Conservation (phyloP, 2,113 vertebrate genomes). For the Hippoglossus stenolepis region DNA sequence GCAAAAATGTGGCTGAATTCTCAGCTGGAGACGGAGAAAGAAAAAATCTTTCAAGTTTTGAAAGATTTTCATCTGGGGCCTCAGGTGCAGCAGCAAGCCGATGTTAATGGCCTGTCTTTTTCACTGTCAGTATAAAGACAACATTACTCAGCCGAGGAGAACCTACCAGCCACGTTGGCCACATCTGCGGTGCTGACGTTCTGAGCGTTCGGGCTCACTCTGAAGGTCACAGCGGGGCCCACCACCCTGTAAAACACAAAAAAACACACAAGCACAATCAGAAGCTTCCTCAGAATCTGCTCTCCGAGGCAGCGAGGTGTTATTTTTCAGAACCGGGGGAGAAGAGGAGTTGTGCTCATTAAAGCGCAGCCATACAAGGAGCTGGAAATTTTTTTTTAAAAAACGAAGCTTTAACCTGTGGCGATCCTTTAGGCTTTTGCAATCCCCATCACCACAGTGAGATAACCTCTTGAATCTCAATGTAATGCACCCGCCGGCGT, state of each 20-base stretch:
- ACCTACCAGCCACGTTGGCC: constrained; percentile 88
- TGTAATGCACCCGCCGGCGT: no score
- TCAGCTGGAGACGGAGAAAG: no score
- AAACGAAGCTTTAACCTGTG: constrained; percentile 47
- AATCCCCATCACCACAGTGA: no score
- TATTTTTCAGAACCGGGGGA: not conserved
- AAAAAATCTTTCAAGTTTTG: constrained; percentile 28
- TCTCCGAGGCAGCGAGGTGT: constrained; percentile 10
- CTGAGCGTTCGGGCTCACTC: constrained; percentile 84
- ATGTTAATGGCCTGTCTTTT: constrained; percentile 39
- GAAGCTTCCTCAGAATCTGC: constrained; percentile 17
- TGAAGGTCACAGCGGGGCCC: constrained; percentile 95
- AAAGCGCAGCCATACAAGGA: constrained; percentile 28
- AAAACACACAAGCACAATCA: constrained; percentile 28
- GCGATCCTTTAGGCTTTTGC: constrained; percentile 51
- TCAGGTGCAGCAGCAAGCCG: constrained; percentile 54
- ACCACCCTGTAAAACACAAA: constrained; percentile 84
- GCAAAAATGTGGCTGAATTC: no score
- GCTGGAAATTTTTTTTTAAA: no score
- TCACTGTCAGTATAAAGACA: constrained; percentile 40
- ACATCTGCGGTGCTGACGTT: constrained; percentile 90
- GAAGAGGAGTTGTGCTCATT: constrained; percentile 43
- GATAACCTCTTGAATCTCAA: no score
- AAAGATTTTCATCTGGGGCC: constrained; percentile 24
- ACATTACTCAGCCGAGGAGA: constrained; percentile 41